Conservation (phyloP, 2,888 invertebrate species). For the Steinernema scapterisci region DNA sequence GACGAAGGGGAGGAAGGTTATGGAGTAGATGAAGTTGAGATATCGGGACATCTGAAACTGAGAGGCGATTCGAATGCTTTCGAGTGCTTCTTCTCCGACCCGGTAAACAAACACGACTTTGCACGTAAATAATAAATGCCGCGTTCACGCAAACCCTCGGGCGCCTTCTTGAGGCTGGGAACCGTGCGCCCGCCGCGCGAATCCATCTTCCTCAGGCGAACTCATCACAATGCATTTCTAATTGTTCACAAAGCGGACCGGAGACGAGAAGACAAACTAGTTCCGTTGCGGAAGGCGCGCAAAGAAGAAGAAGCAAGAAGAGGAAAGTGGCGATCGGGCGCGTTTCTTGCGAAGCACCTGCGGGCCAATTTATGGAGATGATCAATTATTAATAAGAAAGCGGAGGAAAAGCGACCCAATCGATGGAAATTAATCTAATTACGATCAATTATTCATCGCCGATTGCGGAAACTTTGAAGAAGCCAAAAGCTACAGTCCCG, state of each 20-base stretch:
- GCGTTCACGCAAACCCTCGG: conserved; percentile 18
- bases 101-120: conserved; percentile 27
- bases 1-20: conserved; percentile 27
- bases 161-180: background rate
- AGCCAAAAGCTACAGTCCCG: background rate
- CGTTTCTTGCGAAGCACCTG: conserved; percentile 29
- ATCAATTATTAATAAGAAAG: conserved; percentile 26
- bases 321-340: background rate
- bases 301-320: background rate
- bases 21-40: conserved; percentile 24
- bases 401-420: conserved; percentile 16
- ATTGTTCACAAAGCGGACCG: background rate
- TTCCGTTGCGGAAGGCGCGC: background rate
- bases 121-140: conserved; percentile 24
- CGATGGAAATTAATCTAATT: conserved; percentile 22
- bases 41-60: conserved; percentile 29
- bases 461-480: background rate
- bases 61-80: background rate
- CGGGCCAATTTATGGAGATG: conserved; percentile 28
- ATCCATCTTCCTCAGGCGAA: background rate
- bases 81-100: background rate
- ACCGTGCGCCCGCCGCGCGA: background rate
- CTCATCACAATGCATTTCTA: conserved; percentile 30
- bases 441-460: conserved; percentile 19
- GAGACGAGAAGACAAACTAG: background rate